Percentiles rank a stretch among this genome's conserved stretches.
Evolutionary conservation across 2,113 vertebrate species (phyloP).

Genomic region (Xiphophorus maculatus): DNA sequence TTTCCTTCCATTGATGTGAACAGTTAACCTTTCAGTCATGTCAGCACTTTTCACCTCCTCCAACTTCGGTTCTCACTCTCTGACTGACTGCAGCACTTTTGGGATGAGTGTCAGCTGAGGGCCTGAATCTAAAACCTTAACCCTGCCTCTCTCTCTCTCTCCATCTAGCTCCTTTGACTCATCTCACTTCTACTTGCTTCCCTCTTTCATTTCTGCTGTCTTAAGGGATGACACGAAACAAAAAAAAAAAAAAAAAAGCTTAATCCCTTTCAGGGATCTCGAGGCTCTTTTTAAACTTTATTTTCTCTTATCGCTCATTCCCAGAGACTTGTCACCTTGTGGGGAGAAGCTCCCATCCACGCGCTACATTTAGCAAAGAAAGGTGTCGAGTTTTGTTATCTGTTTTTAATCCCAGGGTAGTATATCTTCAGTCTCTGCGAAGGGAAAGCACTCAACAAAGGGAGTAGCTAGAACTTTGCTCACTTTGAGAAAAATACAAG

Average conservation of each 20-base stretch:
- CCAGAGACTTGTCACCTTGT: slow-evolving; percentile 46
- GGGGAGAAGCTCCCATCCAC: slow-evolving; percentile 23
- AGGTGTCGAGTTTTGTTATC: slow-evolving; percentile 21
- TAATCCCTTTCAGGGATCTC: slow-evolving; percentile 26
- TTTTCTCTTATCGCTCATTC: slow-evolving; percentile 52
- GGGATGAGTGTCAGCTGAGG: slow-evolving; percentile 20
- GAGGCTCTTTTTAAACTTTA: slow-evolving; percentile 32
- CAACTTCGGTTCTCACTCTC: not conserved
- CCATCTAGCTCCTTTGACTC: slow-evolving; percentile 9
- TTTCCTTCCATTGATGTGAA: slow-evolving; percentile 20
- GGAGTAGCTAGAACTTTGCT: not conserved
- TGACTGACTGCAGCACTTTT: slow-evolving; percentile 26
- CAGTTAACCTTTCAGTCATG: slow-evolving; percentile 18
- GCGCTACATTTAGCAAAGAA: slow-evolving; percentile 37
- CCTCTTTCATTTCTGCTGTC: slow-evolving; percentile 20
- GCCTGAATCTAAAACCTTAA: slow-evolving; percentile 30
- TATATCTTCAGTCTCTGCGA: slow-evolving; percentile 17
- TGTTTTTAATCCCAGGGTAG: slow-evolving; percentile 36
- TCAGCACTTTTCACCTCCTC: slow-evolving; percentile 5
- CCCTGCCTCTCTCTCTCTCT: slow-evolving; percentile 8
- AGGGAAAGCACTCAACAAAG: slow-evolving; percentile 12
- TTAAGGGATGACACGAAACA: slow-evolving; percentile 32
- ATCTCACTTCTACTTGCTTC: slow-evolving; percentile 17
- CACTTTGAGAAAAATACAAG: not conserved
- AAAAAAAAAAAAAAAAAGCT: not conserved